These are phyloP conservation scores for Stomatorhinus ivindoensis DNA, from an alignment of 2,113 vertebrate species.

Conservation along the genomic window DNA sequence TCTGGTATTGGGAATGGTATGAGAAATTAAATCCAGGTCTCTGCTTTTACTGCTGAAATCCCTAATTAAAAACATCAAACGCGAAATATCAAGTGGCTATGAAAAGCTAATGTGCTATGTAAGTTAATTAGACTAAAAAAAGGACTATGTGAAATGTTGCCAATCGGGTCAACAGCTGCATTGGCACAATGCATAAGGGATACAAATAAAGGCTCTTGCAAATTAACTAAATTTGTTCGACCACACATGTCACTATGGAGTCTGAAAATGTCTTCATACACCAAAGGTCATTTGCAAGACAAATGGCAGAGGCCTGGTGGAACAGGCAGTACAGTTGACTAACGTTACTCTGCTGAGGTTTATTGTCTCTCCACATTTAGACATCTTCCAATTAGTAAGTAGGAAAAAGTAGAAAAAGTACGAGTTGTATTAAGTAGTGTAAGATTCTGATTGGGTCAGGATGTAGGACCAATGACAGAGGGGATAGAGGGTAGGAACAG, in stretches of 20 bases:
- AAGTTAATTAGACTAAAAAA: neutral
- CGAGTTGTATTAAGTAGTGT: neutral
- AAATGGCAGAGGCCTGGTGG: neutral
- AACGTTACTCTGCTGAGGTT: neutral
- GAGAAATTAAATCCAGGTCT: neutral
- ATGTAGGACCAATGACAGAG: neutral
- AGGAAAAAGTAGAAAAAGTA: neutral
- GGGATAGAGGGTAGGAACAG: neutral
- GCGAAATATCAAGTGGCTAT: neutral
- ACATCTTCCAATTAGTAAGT: neutral
- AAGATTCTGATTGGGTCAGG: neutral
- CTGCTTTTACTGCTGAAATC: neutral
- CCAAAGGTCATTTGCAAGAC: neutral
- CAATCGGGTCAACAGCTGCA: neutral
- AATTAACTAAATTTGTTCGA: neutral
- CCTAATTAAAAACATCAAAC: neutral
- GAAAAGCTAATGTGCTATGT: neutral
- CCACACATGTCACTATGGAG: neutral
- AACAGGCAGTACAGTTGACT: neutral
- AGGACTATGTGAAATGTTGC: neutral
- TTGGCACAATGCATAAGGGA: neutral
- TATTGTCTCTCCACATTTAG: neutral
- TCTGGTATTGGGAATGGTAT: neutral
- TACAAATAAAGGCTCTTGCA: neutral
- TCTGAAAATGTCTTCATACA: neutral